Base-by-base conservation (phyloP, 2,888 invertebrate genomes). In the Agonopterix arenella region DNA sequence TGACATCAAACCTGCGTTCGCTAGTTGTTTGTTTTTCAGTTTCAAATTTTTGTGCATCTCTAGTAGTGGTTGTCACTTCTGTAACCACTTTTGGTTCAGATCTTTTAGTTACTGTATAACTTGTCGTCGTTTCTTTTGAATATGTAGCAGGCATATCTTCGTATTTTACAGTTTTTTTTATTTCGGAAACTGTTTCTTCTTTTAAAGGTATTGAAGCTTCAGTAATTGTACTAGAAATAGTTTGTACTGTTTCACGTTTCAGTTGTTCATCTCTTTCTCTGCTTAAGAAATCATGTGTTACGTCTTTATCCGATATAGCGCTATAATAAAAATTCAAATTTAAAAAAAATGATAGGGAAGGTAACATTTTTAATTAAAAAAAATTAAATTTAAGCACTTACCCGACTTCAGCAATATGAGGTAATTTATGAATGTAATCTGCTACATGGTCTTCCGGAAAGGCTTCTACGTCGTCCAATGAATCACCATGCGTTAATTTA, bases 391-490 rank as follows among this genome's bases (percentile, higher is more conserved):
- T 18, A 37, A 8, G 7, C 4, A 4, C 68, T 65, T 74, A 89
- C 90, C 86, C 77, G 18, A 82, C 72, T 79, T 90, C 90, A 51
- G 82, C 77, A 58, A 90, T 90, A 58, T 89, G 80, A 43, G 90
- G 90, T 45, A 90, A 60, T 65, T 78, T 86, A 57, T 84, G 85
- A 11, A 88, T 70, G 51, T 88, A 88, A 58, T 89, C 89, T 28
- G 73, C 73, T 2, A 84, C 84, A 53, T 88, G 86, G 52, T 88
- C 88, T 68, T 89, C 89, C 36, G 89, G 90, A 45, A 90, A 90
- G 37, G 85, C 89, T 79, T 90, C 90, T 1, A 89, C 89, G 40
- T 90, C 90, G 69, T 90, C 90, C 51, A 90, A 69, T 4, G 90
- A 90, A 60, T 90, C 90, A 41, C 90, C 89, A 50, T 89, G 89